phyloP scores from a whole-genome alignment of 2,797 vertebrate species.

The Sphenopsis melanotis region DNA sequence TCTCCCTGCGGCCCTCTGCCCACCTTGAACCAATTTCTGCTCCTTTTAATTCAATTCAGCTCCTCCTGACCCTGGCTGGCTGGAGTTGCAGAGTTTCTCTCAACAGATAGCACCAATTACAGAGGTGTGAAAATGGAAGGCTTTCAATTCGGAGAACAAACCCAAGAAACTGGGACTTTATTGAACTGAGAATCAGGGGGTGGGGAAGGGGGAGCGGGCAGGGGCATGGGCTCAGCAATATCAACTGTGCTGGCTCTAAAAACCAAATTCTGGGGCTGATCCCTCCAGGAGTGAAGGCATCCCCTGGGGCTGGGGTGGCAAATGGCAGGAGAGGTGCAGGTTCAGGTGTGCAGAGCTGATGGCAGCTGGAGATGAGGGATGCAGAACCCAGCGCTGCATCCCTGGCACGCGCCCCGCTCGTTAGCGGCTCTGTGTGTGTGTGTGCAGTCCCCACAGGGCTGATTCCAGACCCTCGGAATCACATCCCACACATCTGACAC shows the following conservation, averaged over 20 bases:
- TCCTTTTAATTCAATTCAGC: conserved; percentile 76
- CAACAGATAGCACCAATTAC: conserved; percentile 78
- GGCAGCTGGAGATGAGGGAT: not conserved
- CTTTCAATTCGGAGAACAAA: conserved; percentile 67
- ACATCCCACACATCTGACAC: not conserved
- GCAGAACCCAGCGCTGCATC: not conserved
- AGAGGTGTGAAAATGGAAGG: conserved; percentile 76
- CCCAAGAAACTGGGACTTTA: conserved; percentile 40
- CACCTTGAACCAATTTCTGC: conserved; percentile 69
- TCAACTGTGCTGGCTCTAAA: not conserved
- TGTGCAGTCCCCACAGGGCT: not conserved
- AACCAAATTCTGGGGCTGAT: not conserved
- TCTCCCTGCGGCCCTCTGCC: conserved; percentile 44
- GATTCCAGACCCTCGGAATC: not conserved
- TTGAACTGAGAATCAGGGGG: conserved; percentile 47
- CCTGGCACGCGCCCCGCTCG: not conserved
- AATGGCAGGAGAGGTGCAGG: not conserved
- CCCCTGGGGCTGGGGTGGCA: not conserved
- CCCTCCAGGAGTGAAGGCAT: accelerated
- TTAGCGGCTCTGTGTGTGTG: accelerated
- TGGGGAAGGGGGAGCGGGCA: not conserved
- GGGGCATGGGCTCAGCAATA: not conserved
- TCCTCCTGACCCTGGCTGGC: conserved; percentile 71
- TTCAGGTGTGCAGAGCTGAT: accelerated
- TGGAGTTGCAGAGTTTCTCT: conserved; percentile 72